Conservation (phyloP, 2,888 invertebrate genomes). For the Thera britannica region DNA sequence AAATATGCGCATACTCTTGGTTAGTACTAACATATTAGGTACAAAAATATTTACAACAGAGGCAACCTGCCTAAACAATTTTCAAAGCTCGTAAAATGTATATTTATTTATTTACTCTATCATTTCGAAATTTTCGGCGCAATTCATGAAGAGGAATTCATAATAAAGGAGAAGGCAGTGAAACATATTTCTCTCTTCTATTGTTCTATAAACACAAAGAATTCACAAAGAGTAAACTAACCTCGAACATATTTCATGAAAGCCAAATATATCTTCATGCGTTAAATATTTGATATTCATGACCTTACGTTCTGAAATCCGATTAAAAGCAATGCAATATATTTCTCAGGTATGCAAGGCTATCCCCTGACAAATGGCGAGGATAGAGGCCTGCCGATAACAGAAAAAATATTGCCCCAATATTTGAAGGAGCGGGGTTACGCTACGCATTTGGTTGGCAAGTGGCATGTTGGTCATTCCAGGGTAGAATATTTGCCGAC, state of each 20-base stretch:
- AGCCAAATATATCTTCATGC: not conserved
- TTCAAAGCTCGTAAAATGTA: not conserved
- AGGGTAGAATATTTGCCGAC: constrained; percentile 87
- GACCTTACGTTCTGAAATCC: constrained; percentile 22
- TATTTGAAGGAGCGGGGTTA: constrained; percentile 89
- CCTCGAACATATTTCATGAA: not conserved
- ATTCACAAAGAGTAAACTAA: not conserved
- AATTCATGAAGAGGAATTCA: not conserved
- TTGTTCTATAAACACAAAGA: not conserved
- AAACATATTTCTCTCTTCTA: not conserved
- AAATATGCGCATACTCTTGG: constrained; percentile 93
- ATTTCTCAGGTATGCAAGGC: constrained; percentile 72
- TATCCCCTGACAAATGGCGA: constrained; percentile 73
- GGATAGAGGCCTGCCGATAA: constrained; percentile 71
- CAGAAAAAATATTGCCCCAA: constrained; percentile 83
- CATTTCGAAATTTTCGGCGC: not conserved
- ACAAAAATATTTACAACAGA: not conserved
- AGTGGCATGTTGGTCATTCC: constrained; percentile 89
- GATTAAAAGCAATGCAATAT: constrained; percentile 31
- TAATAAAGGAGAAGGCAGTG: not conserved
- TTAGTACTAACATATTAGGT: constrained; percentile 50
- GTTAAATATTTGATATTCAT: constrained; percentile 21
- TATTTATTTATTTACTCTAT: not conserved
- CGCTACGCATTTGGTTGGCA: constrained; percentile 91
- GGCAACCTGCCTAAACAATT: not conserved